Evolutionary conservation across 2,888 invertebrate species (phyloP).

Genomic region (Epirrhoe alternata): DNA sequence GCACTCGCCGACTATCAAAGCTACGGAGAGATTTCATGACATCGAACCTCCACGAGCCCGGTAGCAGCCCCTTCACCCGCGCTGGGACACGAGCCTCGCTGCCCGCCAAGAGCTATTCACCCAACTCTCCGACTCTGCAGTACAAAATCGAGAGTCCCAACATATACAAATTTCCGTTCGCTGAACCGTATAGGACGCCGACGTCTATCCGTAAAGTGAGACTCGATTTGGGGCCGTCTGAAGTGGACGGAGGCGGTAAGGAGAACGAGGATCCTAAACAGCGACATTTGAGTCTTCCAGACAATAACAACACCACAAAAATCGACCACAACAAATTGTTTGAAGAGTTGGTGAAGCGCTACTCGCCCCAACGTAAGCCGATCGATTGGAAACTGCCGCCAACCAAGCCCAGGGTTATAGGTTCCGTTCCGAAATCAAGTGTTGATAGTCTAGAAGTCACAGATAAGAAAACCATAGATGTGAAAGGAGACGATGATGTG

Average conservation of each 20-base stretch:
- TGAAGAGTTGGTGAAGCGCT: slow-evolving; percentile 76
- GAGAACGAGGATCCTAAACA: slow-evolving; percentile 68
- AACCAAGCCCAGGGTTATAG: slow-evolving; percentile 75
- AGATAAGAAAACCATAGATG: slow-evolving; percentile 55
- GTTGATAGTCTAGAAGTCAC: slow-evolving; percentile 63
- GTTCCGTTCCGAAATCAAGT: slow-evolving; percentile 74
- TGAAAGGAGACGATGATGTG: slow-evolving; percentile 71
- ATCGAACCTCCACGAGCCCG: slow-evolving; percentile 78
- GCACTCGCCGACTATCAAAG: slow-evolving; percentile 75
- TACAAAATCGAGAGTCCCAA: slow-evolving; percentile 81
- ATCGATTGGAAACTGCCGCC: slow-evolving; percentile 79
- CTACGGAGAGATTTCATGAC: slow-evolving; percentile 76
- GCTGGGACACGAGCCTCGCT: slow-evolving; percentile 73
- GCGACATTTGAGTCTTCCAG: slow-evolving; percentile 66
- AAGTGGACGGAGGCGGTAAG: slow-evolving; percentile 60
- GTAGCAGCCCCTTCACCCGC: slow-evolving; percentile 66
- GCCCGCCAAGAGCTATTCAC: slow-evolving; percentile 64
- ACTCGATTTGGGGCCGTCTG: slow-evolving; percentile 65
- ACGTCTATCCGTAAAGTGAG: slow-evolving; percentile 70
- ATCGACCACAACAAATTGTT: slow-evolving; percentile 77
- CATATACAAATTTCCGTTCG: slow-evolving; percentile 80
- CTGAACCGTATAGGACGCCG: slow-evolving; percentile 79
- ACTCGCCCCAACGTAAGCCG: slow-evolving; percentile 79
- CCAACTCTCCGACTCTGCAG: slow-evolving; percentile 51
- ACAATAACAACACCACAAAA: slow-evolving; percentile 60